Conservation (phyloP, 2,888 invertebrate genomes). For the Sepioteuthis lessoniana region DNA sequence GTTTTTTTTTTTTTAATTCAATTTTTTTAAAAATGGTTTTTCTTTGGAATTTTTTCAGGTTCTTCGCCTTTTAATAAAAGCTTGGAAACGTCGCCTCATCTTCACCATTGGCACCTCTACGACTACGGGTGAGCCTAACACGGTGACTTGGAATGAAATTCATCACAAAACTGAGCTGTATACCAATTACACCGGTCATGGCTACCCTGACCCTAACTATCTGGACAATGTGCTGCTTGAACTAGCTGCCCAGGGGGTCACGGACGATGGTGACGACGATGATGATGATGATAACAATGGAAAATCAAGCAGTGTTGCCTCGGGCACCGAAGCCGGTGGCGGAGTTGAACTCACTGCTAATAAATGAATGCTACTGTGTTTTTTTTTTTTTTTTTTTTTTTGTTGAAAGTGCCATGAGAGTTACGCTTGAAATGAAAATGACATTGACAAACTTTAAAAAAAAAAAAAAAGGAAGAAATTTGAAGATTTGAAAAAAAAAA, state of each 20-base stretch:
- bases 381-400: background rate
- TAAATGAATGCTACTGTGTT: background rate
- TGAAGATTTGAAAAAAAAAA: too few species aligned
- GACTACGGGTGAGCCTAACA: slow-evolving; percentile 92
- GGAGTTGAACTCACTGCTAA: background rate
- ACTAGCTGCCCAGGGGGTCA: slow-evolving; percentile 75
- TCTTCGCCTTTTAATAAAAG: slow-evolving; percentile 83
- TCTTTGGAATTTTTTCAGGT: slow-evolving; percentile 76
- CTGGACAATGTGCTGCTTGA: slow-evolving; percentile 80
- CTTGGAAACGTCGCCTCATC: slow-evolving; percentile 87
- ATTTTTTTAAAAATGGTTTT: too few species aligned
- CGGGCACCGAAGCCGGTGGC: background rate
- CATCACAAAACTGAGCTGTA: slow-evolving; percentile 87
- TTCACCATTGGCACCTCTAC: slow-evolving; percentile 90
- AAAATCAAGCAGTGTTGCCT: background rate
- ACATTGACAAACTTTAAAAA: too few species aligned
- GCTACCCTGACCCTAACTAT: slow-evolving; percentile 85
- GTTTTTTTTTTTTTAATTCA: too few species aligned
- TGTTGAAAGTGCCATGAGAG: background rate
- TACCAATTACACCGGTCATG: slow-evolving; percentile 70
- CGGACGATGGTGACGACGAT: slow-evolving; percentile 62
- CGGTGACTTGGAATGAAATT: slow-evolving; percentile 92
- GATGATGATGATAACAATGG: background rate
- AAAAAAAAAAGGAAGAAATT: too few species aligned
- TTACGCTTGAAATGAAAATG: background rate